Evolutionary conservation across 2,888 invertebrate genomes (phyloP), one percentile per base, ranked within the genome.

Genomic region (Trypoxylon attenuatum): DNA sequence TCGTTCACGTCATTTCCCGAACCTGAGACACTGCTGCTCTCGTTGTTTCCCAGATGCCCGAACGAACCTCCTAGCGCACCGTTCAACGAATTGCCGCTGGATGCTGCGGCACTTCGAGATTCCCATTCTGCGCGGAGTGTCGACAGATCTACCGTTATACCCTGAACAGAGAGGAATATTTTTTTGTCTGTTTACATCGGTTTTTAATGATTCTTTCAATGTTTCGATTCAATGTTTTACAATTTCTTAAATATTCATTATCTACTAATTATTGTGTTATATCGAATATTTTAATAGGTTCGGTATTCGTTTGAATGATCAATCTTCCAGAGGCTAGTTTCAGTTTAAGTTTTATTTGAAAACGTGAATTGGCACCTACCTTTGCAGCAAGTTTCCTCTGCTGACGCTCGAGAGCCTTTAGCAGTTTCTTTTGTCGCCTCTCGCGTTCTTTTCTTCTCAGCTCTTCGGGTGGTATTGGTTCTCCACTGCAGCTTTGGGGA

Each of bases 401-500:
- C 88, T 96, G 96, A 55, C 96, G 90, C 86, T 97, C 96, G 78
- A 97, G 90, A 69, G 96, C 95, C 88, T 98, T 98, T 83, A 95
- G 92, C 84, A 96, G 89, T 89, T 98, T 96, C 90, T 96, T 96
- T 88, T 95, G 92, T 87, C 95, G 92, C 87, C 95, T 92, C 83
- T 96, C 95, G 85, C 94, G 91, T 88, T 96, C 96, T 83, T 96
- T 92, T 43, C 95, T 93, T 69, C 94, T 89, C 29, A 96, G 90
- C 88, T 96, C 96, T 82, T 94, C 96, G 8, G 96, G 96, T 23
- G 97, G 97, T 82, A 98, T 97, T 15, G 98, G 98, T 82, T 98
- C 98, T 5, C 98, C 98, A 75, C 96, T 96, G 88, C 98, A 98
- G 54, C 97, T 96, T 87, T 98, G 97, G 0, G 98, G 98, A 87